Evolutionary conservation across 2,113 vertebrate genomes (phyloP), one percentile per base, ranked within the genome.

Genomic region (Microcebus griseorufus): DNA sequence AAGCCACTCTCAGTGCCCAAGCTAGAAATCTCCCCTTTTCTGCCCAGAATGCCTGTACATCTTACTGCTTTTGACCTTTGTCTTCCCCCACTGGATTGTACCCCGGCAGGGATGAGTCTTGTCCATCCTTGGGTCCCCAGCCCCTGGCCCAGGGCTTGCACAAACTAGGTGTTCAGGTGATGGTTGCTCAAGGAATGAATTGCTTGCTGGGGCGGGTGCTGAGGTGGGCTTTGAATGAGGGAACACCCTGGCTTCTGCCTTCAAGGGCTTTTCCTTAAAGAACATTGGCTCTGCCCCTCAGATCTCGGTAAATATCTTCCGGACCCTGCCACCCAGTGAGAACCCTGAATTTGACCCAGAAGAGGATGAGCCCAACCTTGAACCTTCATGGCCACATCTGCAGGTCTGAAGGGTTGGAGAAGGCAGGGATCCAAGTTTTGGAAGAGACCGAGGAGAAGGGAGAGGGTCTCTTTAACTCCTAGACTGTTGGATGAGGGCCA

Each of bases 331-430:
- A 0, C 99, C 99, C 86, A 99, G 99, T n/a, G 99, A 99, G 97
- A 99, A 99, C 97, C 99, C 99, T 25, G 99, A 99, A 98, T 99
- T 99, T 97, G 99, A 99, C 97, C 99, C 99, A 0, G 99, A 99
- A 95, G 99, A 99, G 97, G 99, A 99, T 70, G 99, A 99, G 93
- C 99, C 99, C 29, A 99, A 99, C 86, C 98, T 99, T 64, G 99
- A 99, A 93, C 99, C 99, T n/a, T 99, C 99, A 6, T 99, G 99
- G 99, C 99, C 99, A 1, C 99, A 99, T 97, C 98, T 99, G 97
- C 99, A 99, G 99, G 99, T 99, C 85, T 10, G 79, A 84, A 3
- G 72, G 90, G 23, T 25, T 13, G 25, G 93, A 75, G 65, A 67
- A n/a, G 34, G 55, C n/a, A 55, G 88, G 88, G 64, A 7, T 51